phyloP scores from a whole-genome alignment of 2,888 invertebrate genomes.

The Drosophila greeni region DNA sequence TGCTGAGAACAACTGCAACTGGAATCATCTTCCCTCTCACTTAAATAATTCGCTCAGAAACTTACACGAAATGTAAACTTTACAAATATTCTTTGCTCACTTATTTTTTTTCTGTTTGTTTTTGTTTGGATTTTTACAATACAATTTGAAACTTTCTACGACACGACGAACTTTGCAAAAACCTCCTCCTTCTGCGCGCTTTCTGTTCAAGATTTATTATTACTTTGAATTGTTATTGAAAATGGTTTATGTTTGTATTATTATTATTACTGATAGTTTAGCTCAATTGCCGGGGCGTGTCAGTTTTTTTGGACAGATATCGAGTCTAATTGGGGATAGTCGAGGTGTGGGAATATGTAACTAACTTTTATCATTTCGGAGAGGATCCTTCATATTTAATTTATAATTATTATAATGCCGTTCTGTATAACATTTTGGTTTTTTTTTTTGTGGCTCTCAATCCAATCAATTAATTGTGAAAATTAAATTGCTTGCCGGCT shows the following conservation, averaged over 20 bases:
- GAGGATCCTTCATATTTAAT: conserved; percentile 50
- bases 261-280: conserved; percentile 28
- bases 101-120: conserved; percentile 10
- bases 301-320: conserved; percentile 31
- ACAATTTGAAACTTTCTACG: conserved; percentile 64
- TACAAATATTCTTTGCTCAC: conserved; percentile 47
- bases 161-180: conserved; percentile 59
- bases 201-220: conserved; percentile 37
- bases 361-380: conserved; percentile 30
- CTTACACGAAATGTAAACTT: conserved; percentile 48
- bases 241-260: conserved; percentile 25
- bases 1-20: conserved; percentile 72
- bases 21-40: conserved; percentile 53
- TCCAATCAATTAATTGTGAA: conserved; percentile 11
- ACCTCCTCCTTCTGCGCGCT: conserved; percentile 35
- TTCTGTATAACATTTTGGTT: conserved; percentile 35
- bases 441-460: conserved; percentile 29
- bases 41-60: conserved; percentile 35
- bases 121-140: conserved; percentile 57
- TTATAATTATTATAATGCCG: conserved; percentile 74
- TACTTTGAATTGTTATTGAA: conserved; percentile 37
- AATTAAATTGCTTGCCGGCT: conserved; percentile 62
- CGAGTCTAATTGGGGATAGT: conserved; percentile 26
- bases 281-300: conserved; percentile 29
- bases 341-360: conserved; percentile 28